These are phyloP conservation scores for Aulostomus chinensis DNA, from an alignment of 2,797 vertebrate genomes.

Conservation along the genomic window DNA sequence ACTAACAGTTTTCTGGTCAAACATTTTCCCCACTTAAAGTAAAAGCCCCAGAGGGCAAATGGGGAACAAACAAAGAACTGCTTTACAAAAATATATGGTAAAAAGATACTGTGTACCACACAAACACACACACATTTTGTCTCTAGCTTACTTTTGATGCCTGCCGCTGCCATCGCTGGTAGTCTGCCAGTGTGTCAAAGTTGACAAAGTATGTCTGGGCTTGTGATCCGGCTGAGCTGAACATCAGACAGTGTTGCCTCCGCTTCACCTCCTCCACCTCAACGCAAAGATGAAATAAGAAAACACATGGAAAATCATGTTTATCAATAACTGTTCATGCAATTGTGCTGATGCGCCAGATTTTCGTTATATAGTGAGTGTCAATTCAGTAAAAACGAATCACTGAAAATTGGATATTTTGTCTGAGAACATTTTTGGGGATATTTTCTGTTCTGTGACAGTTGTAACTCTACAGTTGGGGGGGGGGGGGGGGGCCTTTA, in stretches of 20 bases:
- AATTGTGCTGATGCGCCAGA: too few species aligned
- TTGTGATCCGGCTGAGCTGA: constrained; percentile 92
- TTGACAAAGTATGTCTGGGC: constrained; percentile 93
- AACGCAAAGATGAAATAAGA: constrained; percentile 19
- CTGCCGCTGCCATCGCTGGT: constrained; percentile 93
- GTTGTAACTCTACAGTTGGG: too few species aligned
- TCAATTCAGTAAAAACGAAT: too few species aligned
- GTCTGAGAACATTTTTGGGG: too few species aligned
- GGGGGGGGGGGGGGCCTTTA: neutral
- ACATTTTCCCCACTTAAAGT: neutral
- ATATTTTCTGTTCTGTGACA: too few species aligned
- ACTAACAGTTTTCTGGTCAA: constrained; percentile 25
- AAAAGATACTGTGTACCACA: neutral
- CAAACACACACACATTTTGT: constrained; percentile 14
- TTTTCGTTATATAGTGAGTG: too few species aligned
- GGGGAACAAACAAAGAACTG: constrained; percentile 18
- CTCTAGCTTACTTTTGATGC: constrained; percentile 88
- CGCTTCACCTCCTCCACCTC: constrained; percentile 94
- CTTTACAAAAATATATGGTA: constrained; percentile 6
- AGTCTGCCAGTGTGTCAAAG: constrained; percentile 90
- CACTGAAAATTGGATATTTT: too few species aligned
- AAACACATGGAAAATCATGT: neutral
- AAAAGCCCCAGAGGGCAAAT: constrained; percentile 3
- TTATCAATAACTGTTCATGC: too few species aligned
- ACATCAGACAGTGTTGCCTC: constrained; percentile 89